A percentile compares a stretch with the other conserved stretches of the same genome.
Conservation (phyloP, 2,888 invertebrate genomes). For the Dugesia japonica region DNA sequence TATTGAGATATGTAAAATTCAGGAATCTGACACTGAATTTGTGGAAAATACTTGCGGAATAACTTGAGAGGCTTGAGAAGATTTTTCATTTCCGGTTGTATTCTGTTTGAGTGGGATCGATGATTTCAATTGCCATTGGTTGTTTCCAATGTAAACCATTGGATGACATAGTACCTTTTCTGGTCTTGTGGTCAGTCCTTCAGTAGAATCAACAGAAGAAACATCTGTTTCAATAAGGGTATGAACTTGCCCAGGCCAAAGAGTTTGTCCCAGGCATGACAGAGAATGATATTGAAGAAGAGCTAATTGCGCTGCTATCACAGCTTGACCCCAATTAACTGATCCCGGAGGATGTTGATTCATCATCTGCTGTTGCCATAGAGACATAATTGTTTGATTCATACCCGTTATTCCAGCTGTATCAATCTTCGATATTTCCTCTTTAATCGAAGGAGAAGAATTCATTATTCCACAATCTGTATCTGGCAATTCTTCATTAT, state of each 20-base stretch:
- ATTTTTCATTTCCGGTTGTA: background rate
- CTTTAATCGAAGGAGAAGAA: background rate
- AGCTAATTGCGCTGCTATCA: background rate
- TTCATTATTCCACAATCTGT: background rate
- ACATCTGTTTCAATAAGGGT: background rate
- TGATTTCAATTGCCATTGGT: background rate
- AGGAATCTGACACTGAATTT: background rate
- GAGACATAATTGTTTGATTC: background rate
- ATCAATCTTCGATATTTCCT: background rate
- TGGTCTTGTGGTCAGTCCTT: background rate
- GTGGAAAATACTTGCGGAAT: background rate
- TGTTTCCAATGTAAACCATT: background rate
- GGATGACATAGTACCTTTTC: background rate
- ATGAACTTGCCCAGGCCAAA: background rate
- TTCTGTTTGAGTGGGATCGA: background rate
- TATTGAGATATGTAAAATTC: background rate
- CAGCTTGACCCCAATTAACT: background rate
- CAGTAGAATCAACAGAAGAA: background rate
- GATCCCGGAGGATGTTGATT: background rate
- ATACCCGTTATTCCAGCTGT: background rate
- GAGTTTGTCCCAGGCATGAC: background rate
- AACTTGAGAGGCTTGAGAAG: background rate
- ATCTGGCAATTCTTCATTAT: background rate
- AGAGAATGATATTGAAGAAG: background rate
- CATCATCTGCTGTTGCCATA: constrained; percentile 8